Evolutionary conservation across 2,113 vertebrate genomes (phyloP), one percentile per base, ranked within the genome.

Genomic region (Cololabis saira): DNA sequence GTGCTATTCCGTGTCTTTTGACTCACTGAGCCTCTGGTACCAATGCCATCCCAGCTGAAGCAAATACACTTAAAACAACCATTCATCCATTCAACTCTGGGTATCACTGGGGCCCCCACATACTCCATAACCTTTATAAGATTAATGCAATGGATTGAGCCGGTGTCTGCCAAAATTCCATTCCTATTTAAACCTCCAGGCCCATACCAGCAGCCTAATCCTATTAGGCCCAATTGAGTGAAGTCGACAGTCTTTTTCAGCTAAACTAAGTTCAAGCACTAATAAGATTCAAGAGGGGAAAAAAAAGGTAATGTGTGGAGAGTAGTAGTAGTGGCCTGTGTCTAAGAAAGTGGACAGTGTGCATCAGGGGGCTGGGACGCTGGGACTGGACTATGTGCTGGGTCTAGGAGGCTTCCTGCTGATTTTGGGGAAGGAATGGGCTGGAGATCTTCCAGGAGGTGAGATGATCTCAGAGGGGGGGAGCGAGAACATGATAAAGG

Each of bases 181-280:
- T 89, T 67, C 80, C 90, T 91, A 84, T 95, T 95, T 95, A 95
- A 96, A 94, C 90, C 90, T 94, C 89, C 87, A 91, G 55, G 93
- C 93, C 89, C 93, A 94, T 94, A 93, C 93, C 91, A 93, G 90
- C 92, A 80, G 89, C 91, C 74, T 97, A 97, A 97, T 98, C 96
- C 95, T 95, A 93, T 98, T 96, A 96, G 90, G 89, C 82, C 89
- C 95, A 97, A 97, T 95, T 95, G 94, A 96, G 93, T 94, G 92
- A 94, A 94, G 91, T 94, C 86, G 92, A 89, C 87, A 94, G 92
- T 93, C 93, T 95, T 95, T 95, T 94, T 94, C 92, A 94, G 93
- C 95, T 94, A 94, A 94, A 94, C 92, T 92, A 94, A 95, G 93
- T 95, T 95, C 90, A 94, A 88, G 86, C 92, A 93, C 92, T 95